Base-by-base conservation (phyloP, 2,888 invertebrate genomes). In the Lepas anatifera region DNA sequence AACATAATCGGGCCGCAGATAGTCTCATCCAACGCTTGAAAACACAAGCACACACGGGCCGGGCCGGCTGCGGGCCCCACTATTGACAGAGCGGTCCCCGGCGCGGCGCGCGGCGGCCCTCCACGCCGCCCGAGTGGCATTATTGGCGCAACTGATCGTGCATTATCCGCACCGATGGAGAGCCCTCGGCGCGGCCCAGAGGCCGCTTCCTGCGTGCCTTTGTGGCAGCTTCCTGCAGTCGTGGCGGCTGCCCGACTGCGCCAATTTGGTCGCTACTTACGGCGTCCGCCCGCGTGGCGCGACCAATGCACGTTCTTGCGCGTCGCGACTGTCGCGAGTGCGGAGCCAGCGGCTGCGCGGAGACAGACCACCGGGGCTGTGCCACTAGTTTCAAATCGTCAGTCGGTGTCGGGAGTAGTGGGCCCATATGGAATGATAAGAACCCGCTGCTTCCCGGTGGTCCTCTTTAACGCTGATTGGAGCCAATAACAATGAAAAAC, bases 111-210 rank as follows among this genome's bases (percentile, higher is more conserved):
- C 16, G 58, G 32, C 58, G 58, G 32, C 58, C 35, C 58, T 58
- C 6, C 18, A 58, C 22, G 22, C n/a, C n/a, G n/a, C 58, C 18
- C 16, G 18, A 32, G 58, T 22, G 58, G 32, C 58, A 18, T 58
- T 58, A 58, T 58, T 58, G 58, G 58, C 58, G 58, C 58, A 58
- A 58, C 58, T 58, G 58, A 58, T 58, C 58, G 58, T 58, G 58
- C 58, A 58, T 58, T 58, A 58, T 58, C 32, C 18, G 58, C 22
- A 8, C 35, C 32, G 35, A 32, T 58, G 58, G 58, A 58, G 58
- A 35, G 35, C 35, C 58, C 58, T 58, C 35, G 58, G 58, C 58
- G 58, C 18, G 58, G n/a, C 58, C 58, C 29, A 58, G 22, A 35
- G 58, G 32, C 58, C 4, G 58, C 58, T 58, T 58, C 58, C 58